A percentile compares a stretch with the other conserved stretches of the same genome.
Evolutionary conservation across 2,113 vertebrate genomes (phyloP).

Genomic region (Orthonyx spaldingii): DNA sequence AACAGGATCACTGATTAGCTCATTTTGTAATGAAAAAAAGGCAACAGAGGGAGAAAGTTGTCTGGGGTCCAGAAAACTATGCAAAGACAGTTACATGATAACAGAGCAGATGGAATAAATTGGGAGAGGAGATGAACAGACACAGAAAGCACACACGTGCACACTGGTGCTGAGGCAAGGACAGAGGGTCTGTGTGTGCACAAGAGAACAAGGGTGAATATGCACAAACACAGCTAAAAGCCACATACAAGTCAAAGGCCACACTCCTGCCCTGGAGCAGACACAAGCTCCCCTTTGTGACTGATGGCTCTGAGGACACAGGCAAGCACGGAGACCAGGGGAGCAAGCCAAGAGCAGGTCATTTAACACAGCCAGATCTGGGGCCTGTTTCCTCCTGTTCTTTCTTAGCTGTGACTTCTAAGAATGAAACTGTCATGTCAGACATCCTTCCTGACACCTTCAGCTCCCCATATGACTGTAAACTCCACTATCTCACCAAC

Average conservation of each 20-base stretch:
- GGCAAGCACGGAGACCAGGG: neutral
- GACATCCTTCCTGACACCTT: neutral
- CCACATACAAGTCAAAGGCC: neutral
- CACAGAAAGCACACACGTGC: neutral
- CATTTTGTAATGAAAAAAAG: neutral
- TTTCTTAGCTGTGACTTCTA: neutral
- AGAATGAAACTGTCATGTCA: neutral
- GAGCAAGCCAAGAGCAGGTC: neutral
- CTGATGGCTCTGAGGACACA: neutral
- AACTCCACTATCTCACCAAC: neutral
- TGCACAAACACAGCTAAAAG: slow-evolving; percentile 9
- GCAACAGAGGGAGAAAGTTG: neutral
- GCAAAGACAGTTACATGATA: neutral
- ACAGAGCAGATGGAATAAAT: neutral
- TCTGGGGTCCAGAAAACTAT: neutral
- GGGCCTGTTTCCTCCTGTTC: neutral
- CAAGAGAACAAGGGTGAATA: neutral
- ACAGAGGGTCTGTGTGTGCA: neutral
- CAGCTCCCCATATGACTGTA: neutral
- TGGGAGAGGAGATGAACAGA: neutral
- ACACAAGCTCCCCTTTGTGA: neutral
- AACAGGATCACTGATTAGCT: neutral
- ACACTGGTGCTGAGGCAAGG: neutral
- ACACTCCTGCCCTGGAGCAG: neutral
- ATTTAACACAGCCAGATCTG: neutral